These are phyloP conservation scores for Pseudopipra pipra DNA, from an alignment of 2,113 vertebrate species.

Conservation along the genomic window DNA sequence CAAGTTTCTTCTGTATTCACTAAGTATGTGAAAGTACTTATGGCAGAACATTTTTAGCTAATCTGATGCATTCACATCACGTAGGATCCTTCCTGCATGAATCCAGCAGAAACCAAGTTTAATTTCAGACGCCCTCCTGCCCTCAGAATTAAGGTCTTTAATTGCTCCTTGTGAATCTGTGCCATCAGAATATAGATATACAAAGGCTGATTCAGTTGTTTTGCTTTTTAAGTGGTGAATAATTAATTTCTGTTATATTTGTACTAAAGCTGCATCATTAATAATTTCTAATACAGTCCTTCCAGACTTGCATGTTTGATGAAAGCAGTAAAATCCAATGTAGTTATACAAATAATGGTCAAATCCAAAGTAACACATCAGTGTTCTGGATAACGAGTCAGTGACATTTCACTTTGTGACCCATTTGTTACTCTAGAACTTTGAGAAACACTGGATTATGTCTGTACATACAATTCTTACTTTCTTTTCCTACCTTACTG, in stretches of 20 bases:
- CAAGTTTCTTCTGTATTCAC: neutral
- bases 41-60: slow-evolving; percentile 2
- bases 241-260: slow-evolving; percentile 14
- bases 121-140: neutral
- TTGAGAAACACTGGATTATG: neutral
- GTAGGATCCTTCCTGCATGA: slow-evolving; percentile 1
- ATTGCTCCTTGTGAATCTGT: neutral
- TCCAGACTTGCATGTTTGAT: neutral
- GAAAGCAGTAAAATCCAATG: neutral
- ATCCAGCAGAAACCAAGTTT: neutral
- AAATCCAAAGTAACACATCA: neutral
- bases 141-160: neutral
- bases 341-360: neutral
- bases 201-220: neutral
- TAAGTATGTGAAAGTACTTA: neutral
- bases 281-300: slow-evolving; percentile 1
- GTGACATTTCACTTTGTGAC: neutral
- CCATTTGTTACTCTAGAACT: neutral
- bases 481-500: neutral
- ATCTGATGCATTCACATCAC: neutral
- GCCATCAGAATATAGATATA: neutral
- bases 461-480: neutral
- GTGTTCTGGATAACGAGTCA: neutral
- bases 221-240: slow-evolving; percentile 23
- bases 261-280: neutral